phyloP scores from a whole-genome alignment of 1,140 invertebrate species.

The Sinonovacula constricta region DNA sequence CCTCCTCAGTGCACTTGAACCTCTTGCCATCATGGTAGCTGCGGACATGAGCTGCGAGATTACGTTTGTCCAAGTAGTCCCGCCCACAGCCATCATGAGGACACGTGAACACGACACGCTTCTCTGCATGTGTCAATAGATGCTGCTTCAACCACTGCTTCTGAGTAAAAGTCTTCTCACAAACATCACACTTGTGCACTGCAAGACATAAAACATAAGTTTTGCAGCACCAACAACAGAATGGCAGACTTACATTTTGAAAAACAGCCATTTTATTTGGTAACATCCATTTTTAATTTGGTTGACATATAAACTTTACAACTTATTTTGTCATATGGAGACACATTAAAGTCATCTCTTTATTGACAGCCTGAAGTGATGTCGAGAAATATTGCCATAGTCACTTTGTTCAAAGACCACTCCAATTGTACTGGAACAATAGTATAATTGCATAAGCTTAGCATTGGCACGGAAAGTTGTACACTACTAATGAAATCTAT shows the following conservation, averaged over 20 bases:
- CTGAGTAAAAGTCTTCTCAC: conserved; percentile 50
- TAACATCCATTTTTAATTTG: not conserved
- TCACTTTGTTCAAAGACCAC: too few relatives aligned
- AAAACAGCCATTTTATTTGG: not conserved
- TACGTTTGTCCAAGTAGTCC: conserved; percentile 54
- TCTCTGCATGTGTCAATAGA: conserved; percentile 38
- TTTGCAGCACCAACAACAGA: not conserved
- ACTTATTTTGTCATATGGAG: not conserved
- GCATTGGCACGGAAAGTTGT: too few relatives aligned
- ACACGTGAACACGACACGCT: conserved; percentile 46
- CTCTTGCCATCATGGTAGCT: conserved; percentile 60
- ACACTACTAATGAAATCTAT: too few relatives aligned
- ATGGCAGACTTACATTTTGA: not conserved
- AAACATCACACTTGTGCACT: conserved; percentile 49
- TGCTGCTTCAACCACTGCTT: conserved; percentile 55
- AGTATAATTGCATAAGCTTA: too few relatives aligned
- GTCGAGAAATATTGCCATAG: not conserved
- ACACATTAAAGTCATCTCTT: not conserved
- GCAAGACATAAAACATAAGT: conserved; percentile 2
- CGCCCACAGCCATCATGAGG: conserved; percentile 53
- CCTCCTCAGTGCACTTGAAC: conserved; percentile 51
- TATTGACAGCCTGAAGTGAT: not conserved
- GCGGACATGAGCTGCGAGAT: conserved; percentile 56
- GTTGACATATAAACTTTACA: not conserved
- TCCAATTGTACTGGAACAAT: too few relatives aligned